phyloP scores from a whole-genome alignment of 2,797 vertebrate genomes.

The Macroramphosus scolopax region DNA sequence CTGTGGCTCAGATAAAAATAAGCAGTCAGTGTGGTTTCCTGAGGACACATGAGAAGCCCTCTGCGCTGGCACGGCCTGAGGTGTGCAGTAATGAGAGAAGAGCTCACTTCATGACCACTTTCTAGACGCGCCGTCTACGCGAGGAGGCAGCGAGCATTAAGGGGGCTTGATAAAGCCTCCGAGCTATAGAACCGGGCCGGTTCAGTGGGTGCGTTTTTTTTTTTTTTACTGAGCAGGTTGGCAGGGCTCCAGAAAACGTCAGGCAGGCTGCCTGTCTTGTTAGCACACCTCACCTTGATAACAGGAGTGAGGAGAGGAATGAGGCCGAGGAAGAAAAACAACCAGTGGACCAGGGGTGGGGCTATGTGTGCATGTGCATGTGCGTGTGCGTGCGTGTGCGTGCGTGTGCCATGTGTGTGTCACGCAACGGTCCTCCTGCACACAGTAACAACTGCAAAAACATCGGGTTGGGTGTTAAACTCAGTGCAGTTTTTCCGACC shows the following conservation, averaged over 20 bases:
- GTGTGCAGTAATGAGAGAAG: slow-evolving; percentile 72
- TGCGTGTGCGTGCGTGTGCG: slow-evolving; percentile 14
- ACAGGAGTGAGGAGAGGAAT: slow-evolving; percentile 62
- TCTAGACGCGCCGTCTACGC: slow-evolving; percentile 39
- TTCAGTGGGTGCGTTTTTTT: slow-evolving; percentile 44
- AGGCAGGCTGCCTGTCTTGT: slow-evolving; percentile 68
- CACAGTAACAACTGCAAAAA: slow-evolving; percentile 78
- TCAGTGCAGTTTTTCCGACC: slow-evolving; percentile 68
- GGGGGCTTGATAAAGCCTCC: slow-evolving; percentile 42
- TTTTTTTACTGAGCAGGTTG: slow-evolving; percentile 40
- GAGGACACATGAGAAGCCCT: slow-evolving; percentile 54
- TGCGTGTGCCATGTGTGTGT: slow-evolving; percentile 23
- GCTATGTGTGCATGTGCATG: slow-evolving; percentile 35
- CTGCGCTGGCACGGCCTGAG: slow-evolving; percentile 55
- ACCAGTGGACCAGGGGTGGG: slow-evolving; percentile 60
- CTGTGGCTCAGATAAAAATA: slow-evolving; percentile 65
- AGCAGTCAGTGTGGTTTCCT: slow-evolving; percentile 65
- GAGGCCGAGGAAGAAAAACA: slow-evolving; percentile 66
- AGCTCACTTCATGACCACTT: slow-evolving; percentile 52
- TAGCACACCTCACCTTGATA: slow-evolving; percentile 75
- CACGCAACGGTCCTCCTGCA: slow-evolving; percentile 70
- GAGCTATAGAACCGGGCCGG: slow-evolving; percentile 53
- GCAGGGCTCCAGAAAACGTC: slow-evolving; percentile 60
- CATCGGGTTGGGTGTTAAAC: slow-evolving; percentile 70
- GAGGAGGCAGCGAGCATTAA: slow-evolving; percentile 40